Base-by-base conservation (phyloP, 2,888 invertebrate genomes). In the Mylabris sibirica region DNA sequence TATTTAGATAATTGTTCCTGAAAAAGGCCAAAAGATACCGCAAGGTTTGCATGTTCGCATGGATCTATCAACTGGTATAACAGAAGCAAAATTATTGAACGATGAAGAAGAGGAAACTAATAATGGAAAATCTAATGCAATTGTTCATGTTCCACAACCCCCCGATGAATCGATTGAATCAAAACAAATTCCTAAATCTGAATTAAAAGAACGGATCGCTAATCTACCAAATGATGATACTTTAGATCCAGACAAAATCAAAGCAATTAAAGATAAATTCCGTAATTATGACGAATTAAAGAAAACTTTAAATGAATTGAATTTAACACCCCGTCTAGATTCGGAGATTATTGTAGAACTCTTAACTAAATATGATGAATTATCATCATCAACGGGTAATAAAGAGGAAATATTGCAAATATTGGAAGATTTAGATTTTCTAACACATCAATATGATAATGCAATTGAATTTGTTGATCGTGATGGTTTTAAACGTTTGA, bases 401-500 rank as follows among this genome's bases (percentile, higher is more conserved):
- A 76, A 76, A 38, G 83, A 86, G 41, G 82, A 84, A 62, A 82
- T 88, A 71, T 73, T 88, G 26, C 83, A 82, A 35, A 85, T 88
- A 72, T 82, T 94, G 38, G 87, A 88, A 64, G 91, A 92, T 79
- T 84, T 94, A 57, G 92, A 92, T 78, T 92, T 90, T 82, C 85
- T 93, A 66, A 87, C 92, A n/a, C 93, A 94, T 83, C 92, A 93
- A 84, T 89, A 90, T 76, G 94, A 94, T 81, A 93, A 93, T 85
- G 93, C 91, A 0, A 83, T 89, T 68, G 85, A 90, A 75, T 93
- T 94, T 80, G 87, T 90, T 38, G 88, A 89, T 70, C 84, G 89
- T 76, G 89, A 90, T 72, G 91, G 91, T 72, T 87, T 91, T 75
- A 84, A 86, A 3, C 84, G 87, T 60, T 85, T 92, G 3, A 84